Evolutionary conservation across 2,113 vertebrate genomes (phyloP), one percentile per base, ranked within the genome.

Genomic region (Rhagologus leucostigma): DNA sequence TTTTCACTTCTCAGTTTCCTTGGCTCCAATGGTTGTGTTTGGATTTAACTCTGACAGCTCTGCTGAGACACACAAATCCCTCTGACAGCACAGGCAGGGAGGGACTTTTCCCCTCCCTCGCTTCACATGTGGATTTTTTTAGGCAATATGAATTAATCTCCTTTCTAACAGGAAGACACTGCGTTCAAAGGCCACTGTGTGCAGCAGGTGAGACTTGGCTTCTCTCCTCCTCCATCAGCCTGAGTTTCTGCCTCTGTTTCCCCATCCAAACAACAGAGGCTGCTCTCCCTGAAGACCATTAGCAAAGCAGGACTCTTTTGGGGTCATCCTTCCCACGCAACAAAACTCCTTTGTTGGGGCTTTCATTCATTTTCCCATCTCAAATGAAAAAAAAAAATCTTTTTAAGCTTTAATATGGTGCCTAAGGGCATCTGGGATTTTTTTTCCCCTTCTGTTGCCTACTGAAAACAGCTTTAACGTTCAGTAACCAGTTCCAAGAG

Each of bases 341-440:
- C 17, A 71, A 12, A 71, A 55, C 21, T 62, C 39, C 41, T 85
- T 92, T 56, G 15, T 62, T 37, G 21, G 9, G 24, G 7, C 22
- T 79, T 87, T 60, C 53, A 37, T 71, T 79, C 49, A 52, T 41
- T 87, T 91, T 87, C 44, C 21, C 37, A 46, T 60, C 78, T 85
- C 78, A 60, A 68, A 94, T 44, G 27, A 24, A 59, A 35, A 81
- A n/a, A n/a, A 10, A 16, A 32, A 2, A 41, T 41, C 32, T 30
- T 86, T 95, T 93, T 76, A 86, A 95, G 84, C 49, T 90, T 94
- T 95, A 93, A 94, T 73, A 21, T 4, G 30, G 26, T 9, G 75
- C 96, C 77, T 24, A 44, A 83, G 88, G 92, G 70, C 33, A 70
- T 44, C n/a, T 67, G 74, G 52, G 55, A 9, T 14, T 42, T 18